Conservation (phyloP, 2,888 invertebrate species). For the Hesperia comma region DNA sequence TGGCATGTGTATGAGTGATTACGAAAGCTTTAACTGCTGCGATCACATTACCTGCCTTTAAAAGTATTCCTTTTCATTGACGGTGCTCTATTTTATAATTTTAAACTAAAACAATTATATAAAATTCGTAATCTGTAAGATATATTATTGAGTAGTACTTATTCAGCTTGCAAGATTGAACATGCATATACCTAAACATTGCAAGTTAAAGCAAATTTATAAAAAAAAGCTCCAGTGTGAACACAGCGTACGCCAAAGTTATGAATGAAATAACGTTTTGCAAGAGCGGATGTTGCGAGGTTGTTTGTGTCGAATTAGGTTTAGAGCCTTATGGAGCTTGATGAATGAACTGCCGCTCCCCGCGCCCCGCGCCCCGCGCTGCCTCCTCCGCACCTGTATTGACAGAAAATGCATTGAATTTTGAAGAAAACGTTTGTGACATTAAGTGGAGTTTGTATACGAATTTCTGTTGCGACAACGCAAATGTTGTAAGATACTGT, state of each 20-base stretch:
- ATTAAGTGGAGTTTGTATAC: background rate
- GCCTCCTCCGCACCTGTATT: slow-evolving; percentile 28
- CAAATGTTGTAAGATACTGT: background rate
- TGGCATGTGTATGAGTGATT: no score
- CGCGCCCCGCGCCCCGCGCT: slow-evolving; percentile 30
- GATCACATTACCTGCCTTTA: no score
- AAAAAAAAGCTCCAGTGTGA: slow-evolving; percentile 53
- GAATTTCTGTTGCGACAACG: background rate
- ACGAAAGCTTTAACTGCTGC: no score
- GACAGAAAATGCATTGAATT: slow-evolving; percentile 16
- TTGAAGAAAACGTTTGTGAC: background rate
- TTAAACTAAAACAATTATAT: no score
- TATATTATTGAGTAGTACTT: no score
- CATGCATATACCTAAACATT: no score
- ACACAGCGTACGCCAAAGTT: slow-evolving; percentile 65
- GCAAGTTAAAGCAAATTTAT: no score
- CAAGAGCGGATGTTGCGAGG: slow-evolving; percentile 84
- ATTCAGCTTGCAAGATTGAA: no score
- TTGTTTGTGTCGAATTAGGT: slow-evolving; percentile 81
- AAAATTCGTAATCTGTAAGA: no score
- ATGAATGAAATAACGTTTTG: slow-evolving; percentile 84
- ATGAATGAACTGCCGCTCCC: slow-evolving; percentile 74
- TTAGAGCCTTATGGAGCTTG: slow-evolving; percentile 82
- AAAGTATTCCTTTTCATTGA: no score
- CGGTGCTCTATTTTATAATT: no score